Base-by-base conservation (phyloP, 1,140 invertebrate species). In the Anastrepha obliqua region DNA sequence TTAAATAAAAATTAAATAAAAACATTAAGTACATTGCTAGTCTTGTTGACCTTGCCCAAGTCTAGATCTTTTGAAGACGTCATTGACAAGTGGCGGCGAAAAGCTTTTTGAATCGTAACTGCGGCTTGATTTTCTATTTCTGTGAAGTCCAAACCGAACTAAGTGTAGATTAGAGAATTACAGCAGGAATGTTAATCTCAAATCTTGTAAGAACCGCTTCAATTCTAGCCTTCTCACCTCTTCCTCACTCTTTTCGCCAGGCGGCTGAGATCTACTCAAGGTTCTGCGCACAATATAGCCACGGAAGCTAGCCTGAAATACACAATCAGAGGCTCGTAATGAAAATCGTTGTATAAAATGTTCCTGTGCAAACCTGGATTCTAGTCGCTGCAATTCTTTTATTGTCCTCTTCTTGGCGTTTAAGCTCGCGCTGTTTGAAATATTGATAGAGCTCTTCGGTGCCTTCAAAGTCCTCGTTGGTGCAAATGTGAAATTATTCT, bases 371-470 rank as follows among this genome's bases (percentile, higher is more conserved):
- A 74, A 65, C 88, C 88, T 93, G 92, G n/a, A 93, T 93, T 39
- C 58, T 89, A 13, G 87, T 89, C 4, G 92, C 92, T 1, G 92
- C 90, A 42, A 89, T 44, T 8, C 88, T 7, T 17, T 87, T 88
- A 55, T 87, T 87, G 7, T 86, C 47, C 17, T 88, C 90, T 51
- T 90, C 70, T 15, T 90, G 64, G 15, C 91, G 91, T 62, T 89
- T 91, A 2, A 91, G 86, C 60, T 92, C 91, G 9, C 91, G 91
- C 74, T 92, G 91, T 0, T 90, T 88, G 88, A 92, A 92, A 85
- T 92, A 92, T 87, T 91, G 91, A 67, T 92, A 92, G 11, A 92
- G 89, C 64, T 90, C 39, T 85, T 92, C 91, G 2, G 91, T 92
- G 11, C 91, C 91, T 20, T 91, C 89, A 6, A 90, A 44, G 7